Conservation (phyloP, 2,113 vertebrate species). For the Sapayoa aenigma region DNA sequence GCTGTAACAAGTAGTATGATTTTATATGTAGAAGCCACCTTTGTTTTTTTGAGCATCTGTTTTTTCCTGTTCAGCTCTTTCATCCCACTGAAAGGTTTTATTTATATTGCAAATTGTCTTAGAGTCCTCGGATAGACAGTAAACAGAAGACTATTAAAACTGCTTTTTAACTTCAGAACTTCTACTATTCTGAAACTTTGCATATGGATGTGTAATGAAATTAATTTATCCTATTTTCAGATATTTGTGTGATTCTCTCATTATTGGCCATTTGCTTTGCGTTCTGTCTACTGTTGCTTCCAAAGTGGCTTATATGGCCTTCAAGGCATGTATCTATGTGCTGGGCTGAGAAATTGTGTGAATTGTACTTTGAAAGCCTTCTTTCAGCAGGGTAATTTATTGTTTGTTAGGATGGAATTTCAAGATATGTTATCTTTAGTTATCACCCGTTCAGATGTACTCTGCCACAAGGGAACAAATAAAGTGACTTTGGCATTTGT, state of each 20-base stretch:
- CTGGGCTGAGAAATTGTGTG: not conserved
- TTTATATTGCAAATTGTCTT: not conserved
- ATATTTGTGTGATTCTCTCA: not conserved
- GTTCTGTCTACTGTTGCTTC: not conserved
- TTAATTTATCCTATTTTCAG: not conserved
- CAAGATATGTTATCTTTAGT: slow-evolving; percentile 24
- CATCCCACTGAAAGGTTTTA: not conserved
- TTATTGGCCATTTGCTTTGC: not conserved
- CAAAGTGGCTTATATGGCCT: not conserved
- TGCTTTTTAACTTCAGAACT: not conserved
- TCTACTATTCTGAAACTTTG: not conserved
- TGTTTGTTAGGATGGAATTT: slow-evolving; percentile 28
- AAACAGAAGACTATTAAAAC: not conserved
- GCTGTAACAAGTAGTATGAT: not conserved
- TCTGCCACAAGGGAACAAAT: slow-evolving; percentile 8
- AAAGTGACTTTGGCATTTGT: slow-evolving; percentile 2
- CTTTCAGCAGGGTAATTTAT: slow-evolving; percentile 18
- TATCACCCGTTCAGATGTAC: slow-evolving; percentile 24
- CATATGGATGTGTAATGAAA: not conserved
- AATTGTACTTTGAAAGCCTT: not conserved
- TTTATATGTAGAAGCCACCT: slow-evolving; percentile 32
- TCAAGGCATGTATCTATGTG: not conserved
- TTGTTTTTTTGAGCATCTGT: not conserved
- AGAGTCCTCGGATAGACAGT: not conserved
- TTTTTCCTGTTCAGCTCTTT: slow-evolving; percentile 15